These are phyloP conservation scores for Petrophora chlorosata DNA, from an alignment of 2,888 invertebrate species.

Conservation along the genomic window DNA sequence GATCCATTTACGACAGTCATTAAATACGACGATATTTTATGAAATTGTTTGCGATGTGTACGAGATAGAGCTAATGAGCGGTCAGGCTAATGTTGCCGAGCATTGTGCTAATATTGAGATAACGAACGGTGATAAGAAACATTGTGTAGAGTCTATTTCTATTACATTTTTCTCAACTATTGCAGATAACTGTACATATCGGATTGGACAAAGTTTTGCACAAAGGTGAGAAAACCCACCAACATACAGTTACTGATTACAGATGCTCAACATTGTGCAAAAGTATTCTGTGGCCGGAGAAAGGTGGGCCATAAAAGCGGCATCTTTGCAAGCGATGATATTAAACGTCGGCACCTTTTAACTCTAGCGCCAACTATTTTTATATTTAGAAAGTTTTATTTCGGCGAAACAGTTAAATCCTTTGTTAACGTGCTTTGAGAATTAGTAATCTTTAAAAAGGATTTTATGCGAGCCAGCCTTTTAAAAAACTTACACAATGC, in stretches of 20 bases:
- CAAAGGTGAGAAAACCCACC: slow-evolving; percentile 46
- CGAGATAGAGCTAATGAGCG: slow-evolving; percentile 35
- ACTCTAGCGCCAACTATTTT: slow-evolving; percentile 56
- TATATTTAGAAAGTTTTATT: slow-evolving; percentile 72
- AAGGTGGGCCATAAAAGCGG: slow-evolving; percentile 66
- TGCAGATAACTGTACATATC: slow-evolving; percentile 30
- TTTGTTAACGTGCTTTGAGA: slow-evolving; percentile 38
- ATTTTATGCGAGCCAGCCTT: slow-evolving; percentile 27
- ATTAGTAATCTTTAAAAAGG: slow-evolving; percentile 45
- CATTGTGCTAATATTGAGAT: slow-evolving; percentile 16
- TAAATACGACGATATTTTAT: slow-evolving; percentile 34
- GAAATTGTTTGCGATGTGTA: slow-evolving; percentile 33
- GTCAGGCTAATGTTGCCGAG: slow-evolving; percentile 27
- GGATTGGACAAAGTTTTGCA: slow-evolving; percentile 40
- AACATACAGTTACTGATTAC: slow-evolving; percentile 55
- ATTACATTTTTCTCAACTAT: slow-evolving; percentile 24
- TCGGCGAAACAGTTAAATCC: slow-evolving; percentile 62
- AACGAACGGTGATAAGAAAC: slow-evolving; percentile 23
- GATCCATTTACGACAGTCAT: slow-evolving; percentile 43
- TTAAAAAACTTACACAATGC: slow-evolving; percentile 30
- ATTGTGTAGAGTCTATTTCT: slow-evolving; percentile 12
- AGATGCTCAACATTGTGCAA: slow-evolving; percentile 59
- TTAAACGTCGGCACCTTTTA: slow-evolving; percentile 71
- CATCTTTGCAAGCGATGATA: slow-evolving; percentile 61
- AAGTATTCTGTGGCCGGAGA: slow-evolving; percentile 62